These are phyloP conservation scores for Heliocidaris tuberculata DNA, from an alignment of 35 echinoderm and acorn worm genomes.

Conservation along the genomic window DNA sequence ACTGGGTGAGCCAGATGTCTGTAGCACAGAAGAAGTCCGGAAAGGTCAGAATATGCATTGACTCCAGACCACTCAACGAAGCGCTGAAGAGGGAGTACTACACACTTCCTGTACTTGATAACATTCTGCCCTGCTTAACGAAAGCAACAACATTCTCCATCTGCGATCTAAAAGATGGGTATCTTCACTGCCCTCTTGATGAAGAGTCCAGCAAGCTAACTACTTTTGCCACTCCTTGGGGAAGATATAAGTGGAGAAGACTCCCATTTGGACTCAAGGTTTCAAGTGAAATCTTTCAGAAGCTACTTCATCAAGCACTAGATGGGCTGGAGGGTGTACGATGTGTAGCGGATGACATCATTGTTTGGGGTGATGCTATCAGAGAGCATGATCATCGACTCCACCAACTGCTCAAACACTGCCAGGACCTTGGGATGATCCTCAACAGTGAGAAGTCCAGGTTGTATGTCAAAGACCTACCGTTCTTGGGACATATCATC, in stretches of 20 bases:
- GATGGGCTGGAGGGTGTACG: neutral
- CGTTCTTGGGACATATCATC: too few relatives aligned
- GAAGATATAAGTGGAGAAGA: too few relatives aligned
- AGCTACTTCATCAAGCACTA: neutral
- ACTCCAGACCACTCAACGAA: slow-evolving; percentile 52
- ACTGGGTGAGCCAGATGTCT: slow-evolving; percentile 47
- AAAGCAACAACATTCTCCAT: slow-evolving; percentile 23
- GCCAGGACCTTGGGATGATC: neutral
- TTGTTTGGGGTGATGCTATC: neutral
- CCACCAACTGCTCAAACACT: neutral
- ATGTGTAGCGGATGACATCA: slow-evolving; percentile 36
- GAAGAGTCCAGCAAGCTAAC: too few relatives aligned
- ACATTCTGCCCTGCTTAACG: slow-evolving; percentile 46
- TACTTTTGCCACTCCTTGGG: too few relatives aligned
- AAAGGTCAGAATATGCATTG: slow-evolving; percentile 62
- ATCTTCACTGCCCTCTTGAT: neutral
- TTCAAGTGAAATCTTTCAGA: slow-evolving; percentile 35
- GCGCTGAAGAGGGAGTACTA: slow-evolving; percentile 18
- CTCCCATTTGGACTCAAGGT: slow-evolving; percentile 24
- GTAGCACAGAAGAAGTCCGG: slow-evolving; percentile 47
- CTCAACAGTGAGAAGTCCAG: too few relatives aligned
- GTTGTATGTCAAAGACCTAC: too few relatives aligned
- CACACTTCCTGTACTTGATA: slow-evolving; percentile 48
- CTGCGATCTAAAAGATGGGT: neutral
- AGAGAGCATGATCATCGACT: neutral